Conservation (phyloP, 2,113 vertebrate genomes). For the Brienomyrus longianalis region DNA sequence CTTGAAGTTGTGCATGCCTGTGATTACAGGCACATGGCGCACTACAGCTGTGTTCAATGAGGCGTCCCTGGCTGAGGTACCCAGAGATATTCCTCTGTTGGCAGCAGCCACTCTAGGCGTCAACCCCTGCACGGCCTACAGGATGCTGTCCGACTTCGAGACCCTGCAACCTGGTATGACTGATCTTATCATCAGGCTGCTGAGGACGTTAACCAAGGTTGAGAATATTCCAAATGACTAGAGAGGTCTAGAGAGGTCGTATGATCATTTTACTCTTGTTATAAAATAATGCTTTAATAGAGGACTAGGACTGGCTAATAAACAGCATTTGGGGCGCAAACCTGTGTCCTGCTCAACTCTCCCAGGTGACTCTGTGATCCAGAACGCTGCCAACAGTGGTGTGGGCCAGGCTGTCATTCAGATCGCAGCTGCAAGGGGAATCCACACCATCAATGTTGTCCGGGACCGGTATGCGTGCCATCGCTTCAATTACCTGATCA, state of each 20-base stretch:
- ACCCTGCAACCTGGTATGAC: constrained; percentile 68
- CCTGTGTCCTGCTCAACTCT: neutral
- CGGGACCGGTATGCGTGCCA: constrained; percentile 71
- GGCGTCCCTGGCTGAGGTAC: constrained; percentile 61
- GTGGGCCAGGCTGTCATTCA: constrained; percentile 96
- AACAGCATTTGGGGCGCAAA: neutral
- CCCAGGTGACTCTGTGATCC: constrained; percentile 85
- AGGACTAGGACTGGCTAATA: neutral
- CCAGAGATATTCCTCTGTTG: constrained; percentile 71
- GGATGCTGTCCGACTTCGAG: constrained; percentile 85
- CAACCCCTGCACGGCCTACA: constrained; percentile 88
- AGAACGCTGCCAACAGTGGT: constrained; percentile 91
- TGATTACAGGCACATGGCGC: constrained; percentile 77
- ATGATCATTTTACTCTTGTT: neutral
- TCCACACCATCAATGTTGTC: constrained; percentile 84
- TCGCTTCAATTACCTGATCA: neutral
- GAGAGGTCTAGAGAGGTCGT: neutral
- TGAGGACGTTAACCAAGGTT: neutral
- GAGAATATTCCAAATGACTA: neutral
- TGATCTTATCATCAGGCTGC: neutral
- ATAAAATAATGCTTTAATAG: neutral
- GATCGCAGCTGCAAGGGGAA: constrained; percentile 75
- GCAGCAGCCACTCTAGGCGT: constrained; percentile 80
- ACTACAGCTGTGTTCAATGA: constrained; percentile 66
- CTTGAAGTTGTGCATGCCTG: neutral